Evolutionary conservation across 2,888 invertebrate species (phyloP).

Genomic region (Panorpa germanica): DNA sequence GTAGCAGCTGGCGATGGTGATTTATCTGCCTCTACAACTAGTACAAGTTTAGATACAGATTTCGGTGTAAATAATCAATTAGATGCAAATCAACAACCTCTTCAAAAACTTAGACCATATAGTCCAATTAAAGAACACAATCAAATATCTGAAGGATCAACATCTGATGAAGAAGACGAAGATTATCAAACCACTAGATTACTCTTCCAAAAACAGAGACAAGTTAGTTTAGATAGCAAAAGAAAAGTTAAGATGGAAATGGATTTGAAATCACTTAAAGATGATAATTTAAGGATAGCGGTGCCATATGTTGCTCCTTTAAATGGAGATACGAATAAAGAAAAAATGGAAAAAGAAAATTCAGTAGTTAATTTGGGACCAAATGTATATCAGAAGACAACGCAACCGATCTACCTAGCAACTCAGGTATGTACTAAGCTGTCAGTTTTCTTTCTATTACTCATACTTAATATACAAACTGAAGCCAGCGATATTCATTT

Average conservation of each 20-base stretch:
- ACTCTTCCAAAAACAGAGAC: conserved; percentile 39
- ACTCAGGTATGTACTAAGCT: conserved; percentile 29
- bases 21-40: conserved; percentile 37
- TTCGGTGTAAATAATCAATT: conserved; percentile 11
- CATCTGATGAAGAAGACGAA: conserved; percentile 25
- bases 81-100: conserved; percentile 9
- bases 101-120: conserved; percentile 7
- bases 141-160: too few relatives aligned
- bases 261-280: conserved; percentile 19
- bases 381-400: conserved; percentile 31
- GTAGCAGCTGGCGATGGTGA: conserved; percentile 23
- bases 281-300: conserved; percentile 37
- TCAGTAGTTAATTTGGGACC: conserved; percentile 26
- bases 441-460: too few relatives aligned
- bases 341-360: conserved; percentile 27
- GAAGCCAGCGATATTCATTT: too few relatives aligned
- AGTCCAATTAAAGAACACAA: conserved; percentile 11
- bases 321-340: conserved; percentile 35
- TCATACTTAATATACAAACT: too few relatives aligned
- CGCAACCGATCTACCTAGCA: conserved; percentile 29
- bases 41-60: conserved; percentile 34
- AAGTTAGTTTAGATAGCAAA: conserved; percentile 40
- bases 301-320: conserved; percentile 40
- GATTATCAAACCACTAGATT: conserved; percentile 35
- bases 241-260: conserved; percentile 25